A percentile compares a stretch with the other conserved stretches of the same genome.
Evolutionary conservation across 2,888 invertebrate species (phyloP).

Genomic region (Myopa testacea): DNA sequence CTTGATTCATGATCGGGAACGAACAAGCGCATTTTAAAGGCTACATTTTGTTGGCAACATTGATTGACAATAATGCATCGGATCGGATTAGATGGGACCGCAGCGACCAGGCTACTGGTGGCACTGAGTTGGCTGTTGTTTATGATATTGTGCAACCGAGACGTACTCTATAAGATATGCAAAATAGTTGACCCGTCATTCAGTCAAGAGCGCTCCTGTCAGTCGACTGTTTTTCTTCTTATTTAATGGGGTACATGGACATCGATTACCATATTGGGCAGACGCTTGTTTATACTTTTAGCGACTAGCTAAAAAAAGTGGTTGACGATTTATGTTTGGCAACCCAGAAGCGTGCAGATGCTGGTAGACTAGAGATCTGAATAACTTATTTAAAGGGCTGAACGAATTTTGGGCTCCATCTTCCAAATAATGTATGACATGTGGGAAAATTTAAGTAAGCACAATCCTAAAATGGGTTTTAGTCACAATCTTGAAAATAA

Average conservation of each 20-base stretch:
- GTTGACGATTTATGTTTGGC: constrained; percentile 59
- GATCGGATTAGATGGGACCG: constrained; percentile 20
- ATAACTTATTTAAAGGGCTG: not conserved
- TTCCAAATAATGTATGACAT: too few species aligned
- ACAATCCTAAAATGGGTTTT: too few species aligned
- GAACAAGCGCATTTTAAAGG: constrained; percentile 46
- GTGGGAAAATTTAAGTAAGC: too few species aligned
- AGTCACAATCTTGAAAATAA: too few species aligned
- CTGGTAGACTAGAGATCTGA: not conserved
- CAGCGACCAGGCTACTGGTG: not conserved
- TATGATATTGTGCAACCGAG: constrained; percentile 48
- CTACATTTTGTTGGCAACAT: constrained; percentile 48
- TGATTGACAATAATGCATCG: constrained; percentile 64
- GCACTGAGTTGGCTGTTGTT: not conserved
- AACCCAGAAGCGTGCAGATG: not conserved
- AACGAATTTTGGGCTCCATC: not conserved
- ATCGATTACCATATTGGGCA: constrained; percentile 33
- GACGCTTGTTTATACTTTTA: constrained; percentile 40
- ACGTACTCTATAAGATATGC: constrained; percentile 63
- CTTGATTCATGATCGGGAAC: constrained; percentile 48
- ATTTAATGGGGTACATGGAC: constrained; percentile 27
- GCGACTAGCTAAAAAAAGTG: constrained; percentile 52
- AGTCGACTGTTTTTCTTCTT: constrained; percentile 46
- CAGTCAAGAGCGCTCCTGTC: constrained; percentile 45
- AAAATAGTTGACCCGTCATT: constrained; percentile 67